These are phyloP conservation scores for Psilanteris sp. DNA, from an alignment of 1,140 invertebrate genomes.

Conservation along the genomic window DNA sequence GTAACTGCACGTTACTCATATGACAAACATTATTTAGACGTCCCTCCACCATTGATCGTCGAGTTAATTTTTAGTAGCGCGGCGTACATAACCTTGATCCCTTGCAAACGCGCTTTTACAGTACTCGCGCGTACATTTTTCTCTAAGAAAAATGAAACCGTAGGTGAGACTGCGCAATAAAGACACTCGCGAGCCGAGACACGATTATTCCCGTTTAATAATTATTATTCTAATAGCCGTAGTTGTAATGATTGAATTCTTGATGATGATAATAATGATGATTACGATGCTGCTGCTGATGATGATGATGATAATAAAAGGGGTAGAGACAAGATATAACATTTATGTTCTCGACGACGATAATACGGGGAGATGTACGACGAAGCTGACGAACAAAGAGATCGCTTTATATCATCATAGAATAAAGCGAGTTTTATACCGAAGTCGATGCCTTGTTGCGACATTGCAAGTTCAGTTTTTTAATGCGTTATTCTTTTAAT, in stretches of 20 bases:
- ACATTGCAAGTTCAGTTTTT: conserved; percentile 28
- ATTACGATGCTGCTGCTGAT: no score
- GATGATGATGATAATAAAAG: no score
- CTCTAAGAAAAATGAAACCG: conserved; percentile 1
- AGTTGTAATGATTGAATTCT: conserved; percentile 49
- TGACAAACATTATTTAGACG: conserved; percentile 36
- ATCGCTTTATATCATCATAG: conserved; percentile 51
- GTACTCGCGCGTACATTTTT: conserved; percentile 26
- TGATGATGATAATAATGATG: conserved; percentile 49
- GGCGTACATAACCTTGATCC: conserved; percentile 24
- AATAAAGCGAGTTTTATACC: conserved; percentile 56
- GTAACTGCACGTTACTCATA: conserved; percentile 40
- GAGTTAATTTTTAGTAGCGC: conserved; percentile 34
- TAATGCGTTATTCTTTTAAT: conserved; percentile 5
- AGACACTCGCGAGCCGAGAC: conserved; percentile 26
- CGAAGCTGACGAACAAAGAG: conserved; percentile 47
- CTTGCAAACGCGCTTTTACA: conserved; percentile 20
- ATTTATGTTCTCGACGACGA: conserved; percentile 17
- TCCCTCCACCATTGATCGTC: conserved; percentile 22
- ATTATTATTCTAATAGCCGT: conserved; percentile 49
- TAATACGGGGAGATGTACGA: conserved; percentile 39
- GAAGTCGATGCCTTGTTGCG: conserved; percentile 57
- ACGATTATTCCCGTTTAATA: conserved; percentile 36
- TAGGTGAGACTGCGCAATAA: conserved; percentile 25
- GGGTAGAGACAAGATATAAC: conserved; percentile 4